phyloP scores from a whole-genome alignment of 2,113 vertebrate genomes.

The Ceyx melanurus region DNA sequence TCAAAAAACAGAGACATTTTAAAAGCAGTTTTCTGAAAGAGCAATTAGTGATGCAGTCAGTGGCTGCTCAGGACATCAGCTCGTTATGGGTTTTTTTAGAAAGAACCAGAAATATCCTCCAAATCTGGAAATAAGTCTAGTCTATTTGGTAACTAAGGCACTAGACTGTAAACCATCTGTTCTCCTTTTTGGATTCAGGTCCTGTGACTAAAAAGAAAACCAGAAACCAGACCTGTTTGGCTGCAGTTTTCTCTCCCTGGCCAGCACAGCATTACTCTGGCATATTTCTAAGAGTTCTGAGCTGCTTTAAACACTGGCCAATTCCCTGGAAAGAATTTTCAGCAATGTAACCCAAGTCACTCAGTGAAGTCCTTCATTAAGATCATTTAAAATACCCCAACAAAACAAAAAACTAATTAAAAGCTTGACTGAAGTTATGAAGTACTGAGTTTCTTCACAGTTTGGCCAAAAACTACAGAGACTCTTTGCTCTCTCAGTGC shows the following conservation, averaged over 20 bases:
- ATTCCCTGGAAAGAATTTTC: background rate
- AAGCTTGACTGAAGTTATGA: background rate
- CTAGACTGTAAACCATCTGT: background rate
- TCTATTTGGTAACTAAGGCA: background rate
- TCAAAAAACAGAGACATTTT: background rate
- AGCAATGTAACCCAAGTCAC: background rate
- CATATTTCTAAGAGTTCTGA: background rate
- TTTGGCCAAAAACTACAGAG: background rate
- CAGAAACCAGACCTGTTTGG: background rate
- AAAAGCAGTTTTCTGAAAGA: background rate
- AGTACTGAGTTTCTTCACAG: background rate
- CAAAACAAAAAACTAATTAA: background rate
- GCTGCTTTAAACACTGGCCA: background rate
- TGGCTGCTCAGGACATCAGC: background rate
- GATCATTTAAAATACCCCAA: background rate
- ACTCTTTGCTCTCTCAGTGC: background rate
- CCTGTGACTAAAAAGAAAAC: background rate
- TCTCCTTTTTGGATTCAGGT: background rate
- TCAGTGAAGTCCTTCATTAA: background rate
- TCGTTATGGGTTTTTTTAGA: background rate
- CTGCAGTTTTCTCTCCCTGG: background rate
- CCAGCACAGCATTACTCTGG: background rate
- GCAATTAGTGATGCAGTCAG: background rate
- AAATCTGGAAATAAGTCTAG: background rate
- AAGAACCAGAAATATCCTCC: background rate